These are phyloP conservation scores for Cephus pygmeus DNA, from an alignment of 2,888 invertebrate species.

Conservation along the genomic window DNA sequence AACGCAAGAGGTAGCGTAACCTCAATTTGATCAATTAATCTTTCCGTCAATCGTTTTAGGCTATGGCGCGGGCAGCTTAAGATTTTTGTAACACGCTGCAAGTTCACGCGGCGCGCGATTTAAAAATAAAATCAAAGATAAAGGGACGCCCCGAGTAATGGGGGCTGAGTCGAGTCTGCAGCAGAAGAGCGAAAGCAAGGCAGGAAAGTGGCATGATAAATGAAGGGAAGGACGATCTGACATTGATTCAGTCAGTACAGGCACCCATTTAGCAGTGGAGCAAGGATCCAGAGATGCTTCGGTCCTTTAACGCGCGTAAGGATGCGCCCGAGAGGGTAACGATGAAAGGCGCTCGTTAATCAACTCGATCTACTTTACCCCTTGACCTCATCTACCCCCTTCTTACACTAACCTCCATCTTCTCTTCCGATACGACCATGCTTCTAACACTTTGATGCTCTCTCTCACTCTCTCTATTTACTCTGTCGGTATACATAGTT, in stretches of 20 bases:
- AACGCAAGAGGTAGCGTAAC: background rate
- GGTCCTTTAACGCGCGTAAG: constrained; percentile 37
- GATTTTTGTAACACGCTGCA: background rate
- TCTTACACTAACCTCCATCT: background rate
- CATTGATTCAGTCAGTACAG: constrained; percentile 45
- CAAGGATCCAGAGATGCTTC: constrained; percentile 31
- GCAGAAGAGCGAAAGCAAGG: background rate
- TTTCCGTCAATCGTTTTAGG: no score
- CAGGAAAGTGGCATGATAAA: constrained; percentile 37
- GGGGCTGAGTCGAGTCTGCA: background rate
- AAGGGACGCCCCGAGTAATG: background rate
- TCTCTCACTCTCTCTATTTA: background rate
- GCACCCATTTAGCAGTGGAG: constrained; percentile 19
- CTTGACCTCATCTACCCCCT: constrained; percentile 5
- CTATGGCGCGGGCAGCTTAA: no score
- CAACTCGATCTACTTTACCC: constrained; percentile 28
- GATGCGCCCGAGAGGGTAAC: constrained; percentile 33
- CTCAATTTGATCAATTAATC: no score
- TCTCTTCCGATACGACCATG: background rate
- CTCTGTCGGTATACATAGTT: background rate
- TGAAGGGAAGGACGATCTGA: constrained; percentile 37
- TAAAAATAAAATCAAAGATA: constrained; percentile 3
- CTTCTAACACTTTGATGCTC: no score
- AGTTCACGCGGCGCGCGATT: background rate
- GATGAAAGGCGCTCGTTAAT: constrained; percentile 37